phyloP scores from a whole-genome alignment of 2,113 vertebrate species.

The Labeo catla region DNA sequence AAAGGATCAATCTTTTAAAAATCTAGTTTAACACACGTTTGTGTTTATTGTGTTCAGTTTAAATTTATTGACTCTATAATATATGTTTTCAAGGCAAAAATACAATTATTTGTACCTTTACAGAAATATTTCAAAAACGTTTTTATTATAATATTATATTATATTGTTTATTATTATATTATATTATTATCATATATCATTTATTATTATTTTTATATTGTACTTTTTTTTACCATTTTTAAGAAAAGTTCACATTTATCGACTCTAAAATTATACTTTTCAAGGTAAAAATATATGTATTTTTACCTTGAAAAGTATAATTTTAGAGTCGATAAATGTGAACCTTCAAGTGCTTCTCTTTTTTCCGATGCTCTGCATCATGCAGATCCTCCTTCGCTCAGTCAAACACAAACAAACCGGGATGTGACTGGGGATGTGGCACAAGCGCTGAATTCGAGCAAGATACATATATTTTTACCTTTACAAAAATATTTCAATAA shows the following conservation, averaged over 20 bases:
- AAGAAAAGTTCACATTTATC: neutral
- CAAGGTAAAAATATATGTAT: too few relatives aligned
- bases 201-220: neutral
- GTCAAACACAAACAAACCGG: slow-evolving; percentile 41
- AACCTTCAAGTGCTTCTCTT: neutral
- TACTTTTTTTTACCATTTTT: neutral
- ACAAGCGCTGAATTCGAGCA: slow-evolving; percentile 60
- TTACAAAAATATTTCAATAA: too few relatives aligned
- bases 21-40: neutral
- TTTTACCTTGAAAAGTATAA: too few relatives aligned
- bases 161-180: too few relatives aligned
- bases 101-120: too few relatives aligned
- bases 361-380: slow-evolving; percentile 12
- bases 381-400: slow-evolving; percentile 27
- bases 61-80: too few relatives aligned
- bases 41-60: neutral
- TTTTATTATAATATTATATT: too few relatives aligned
- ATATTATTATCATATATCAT: too few relatives aligned
- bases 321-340: too few relatives aligned
- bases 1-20: neutral
- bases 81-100: too few relatives aligned
- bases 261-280: too few relatives aligned
- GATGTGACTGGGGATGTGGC: slow-evolving; percentile 48
- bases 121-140: too few relatives aligned
- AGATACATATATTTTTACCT: slow-evolving; percentile 19